Conservation (phyloP, 2,113 vertebrate species). For the Siniperca knerii region DNA sequence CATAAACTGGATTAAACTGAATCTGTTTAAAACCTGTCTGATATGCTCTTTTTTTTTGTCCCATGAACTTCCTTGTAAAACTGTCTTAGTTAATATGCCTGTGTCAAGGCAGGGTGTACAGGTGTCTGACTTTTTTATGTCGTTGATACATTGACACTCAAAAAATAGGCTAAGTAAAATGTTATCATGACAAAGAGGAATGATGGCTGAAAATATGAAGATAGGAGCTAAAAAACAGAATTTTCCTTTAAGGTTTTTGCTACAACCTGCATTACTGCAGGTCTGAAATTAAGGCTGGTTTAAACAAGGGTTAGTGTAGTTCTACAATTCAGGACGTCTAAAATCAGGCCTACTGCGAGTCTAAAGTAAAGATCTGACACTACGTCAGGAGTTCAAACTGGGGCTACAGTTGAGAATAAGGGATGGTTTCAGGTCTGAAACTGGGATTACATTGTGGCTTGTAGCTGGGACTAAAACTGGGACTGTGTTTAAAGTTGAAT, state of each 20-base stretch:
- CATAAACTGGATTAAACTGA: background rate
- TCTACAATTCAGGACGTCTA: background rate
- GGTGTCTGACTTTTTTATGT: background rate
- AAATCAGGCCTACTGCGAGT: background rate
- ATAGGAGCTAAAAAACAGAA: background rate
- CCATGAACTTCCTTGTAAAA: background rate
- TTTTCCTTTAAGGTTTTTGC: background rate
- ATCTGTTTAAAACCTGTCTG: conserved; percentile 2
- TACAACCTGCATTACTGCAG: background rate
- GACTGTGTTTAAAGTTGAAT: conserved; percentile 29
- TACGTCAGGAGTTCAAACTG: background rate
- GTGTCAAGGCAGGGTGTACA: background rate
- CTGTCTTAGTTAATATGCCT: background rate
- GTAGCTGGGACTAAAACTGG: background rate
- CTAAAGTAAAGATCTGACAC: background rate
- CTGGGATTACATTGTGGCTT: background rate
- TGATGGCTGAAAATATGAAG: background rate
- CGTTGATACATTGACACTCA: background rate
- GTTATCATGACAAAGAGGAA: background rate
- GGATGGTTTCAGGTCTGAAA: background rate
- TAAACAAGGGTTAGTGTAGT: background rate
- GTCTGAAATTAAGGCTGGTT: background rate
- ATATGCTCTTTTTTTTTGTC: background rate
- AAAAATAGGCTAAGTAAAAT: background rate
- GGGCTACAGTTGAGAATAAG: background rate